Percentiles rank a stretch among this genome's conserved stretches.
Conservation (phyloP, 1,140 invertebrate species). For the Drosophila leontia region DNA sequence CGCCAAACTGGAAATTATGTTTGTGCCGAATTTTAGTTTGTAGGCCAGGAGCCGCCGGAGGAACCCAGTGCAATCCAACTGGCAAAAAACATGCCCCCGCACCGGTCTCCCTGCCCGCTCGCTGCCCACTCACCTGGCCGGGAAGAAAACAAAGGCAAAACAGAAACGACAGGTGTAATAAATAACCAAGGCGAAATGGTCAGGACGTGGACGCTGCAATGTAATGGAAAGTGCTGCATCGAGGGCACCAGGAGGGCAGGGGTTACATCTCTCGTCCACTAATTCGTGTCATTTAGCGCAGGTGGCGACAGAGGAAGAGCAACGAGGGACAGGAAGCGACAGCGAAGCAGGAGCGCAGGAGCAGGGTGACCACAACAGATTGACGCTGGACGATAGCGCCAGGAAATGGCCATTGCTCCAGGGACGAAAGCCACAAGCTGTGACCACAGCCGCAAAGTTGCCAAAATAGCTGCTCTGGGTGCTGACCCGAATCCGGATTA, state of each 20-base stretch:
- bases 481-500: constrained; percentile 68
- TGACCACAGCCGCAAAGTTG: constrained; percentile 51
- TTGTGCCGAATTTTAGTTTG: constrained; percentile 79
- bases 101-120: not conserved
- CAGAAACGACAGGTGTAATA: constrained; percentile 81
- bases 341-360: constrained; percentile 21
- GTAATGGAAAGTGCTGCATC: constrained; percentile 54
- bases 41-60: constrained; percentile 35
- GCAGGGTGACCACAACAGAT: constrained; percentile 57
- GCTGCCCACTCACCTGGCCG: constrained; percentile 1
- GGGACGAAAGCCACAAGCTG: constrained; percentile 31
- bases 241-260: constrained; percentile 7
- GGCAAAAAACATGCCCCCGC: constrained; percentile 37
- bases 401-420: constrained; percentile 67
- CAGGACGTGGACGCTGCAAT: constrained; percentile 52
- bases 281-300: constrained; percentile 80
- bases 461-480: constrained; percentile 61
- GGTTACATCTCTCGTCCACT: constrained; percentile 53
- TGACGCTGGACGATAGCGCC: constrained; percentile 67
- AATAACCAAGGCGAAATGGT: constrained; percentile 68
- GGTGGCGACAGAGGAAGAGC: constrained; percentile 71
- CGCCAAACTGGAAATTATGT: constrained; percentile 81
- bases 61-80: constrained; percentile 50
- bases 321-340: constrained; percentile 21
- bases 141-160: constrained; percentile 53